Evolutionary conservation across 2,888 invertebrate species (phyloP).

Genomic region (Meandrusa payeni): DNA sequence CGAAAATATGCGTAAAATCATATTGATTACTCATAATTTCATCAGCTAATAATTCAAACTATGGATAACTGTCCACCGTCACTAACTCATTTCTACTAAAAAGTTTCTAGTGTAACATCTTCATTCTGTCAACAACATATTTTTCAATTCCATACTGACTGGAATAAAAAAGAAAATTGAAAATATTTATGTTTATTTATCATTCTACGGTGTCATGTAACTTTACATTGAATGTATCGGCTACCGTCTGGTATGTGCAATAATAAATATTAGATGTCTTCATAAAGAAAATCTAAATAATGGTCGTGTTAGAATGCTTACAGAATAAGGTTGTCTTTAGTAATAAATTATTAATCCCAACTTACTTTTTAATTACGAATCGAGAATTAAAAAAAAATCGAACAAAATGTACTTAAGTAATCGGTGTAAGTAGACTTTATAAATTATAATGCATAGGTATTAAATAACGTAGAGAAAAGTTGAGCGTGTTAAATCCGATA

Average conservation of each 20-base stretch:
- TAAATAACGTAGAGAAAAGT: conserved; percentile 66
- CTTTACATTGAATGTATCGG: conserved; percentile 36
- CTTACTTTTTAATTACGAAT: conserved; percentile 59
- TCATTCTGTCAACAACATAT: conserved; percentile 15
- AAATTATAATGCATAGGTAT: conserved; percentile 76
- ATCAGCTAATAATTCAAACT: conserved; percentile 4
- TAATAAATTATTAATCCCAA: conserved; percentile 63
- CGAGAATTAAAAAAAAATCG: conserved; percentile 62
- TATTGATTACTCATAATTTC: conserved; percentile 6
- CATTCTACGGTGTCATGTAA: conserved; percentile 18
- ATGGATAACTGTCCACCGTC: not conserved
- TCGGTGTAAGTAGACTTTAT: conserved; percentile 78
- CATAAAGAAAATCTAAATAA: conserved; percentile 44
- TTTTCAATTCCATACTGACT: too few species aligned
- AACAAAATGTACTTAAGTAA: conserved; percentile 80
- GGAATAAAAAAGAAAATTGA: conserved; percentile 3
- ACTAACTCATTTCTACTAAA: conserved; percentile 20
- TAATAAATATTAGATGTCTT: conserved; percentile 39
- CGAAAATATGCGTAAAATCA: not conserved
- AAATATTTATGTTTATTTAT: conserved; percentile 14
- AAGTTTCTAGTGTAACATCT: too few species aligned
- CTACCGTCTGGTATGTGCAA: conserved; percentile 47
- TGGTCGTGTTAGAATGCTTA: conserved; percentile 53
- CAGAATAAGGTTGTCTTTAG: conserved; percentile 73
- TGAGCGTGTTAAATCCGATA: conserved; percentile 63